Evolutionary conservation across 1,140 invertebrate genomes (phyloP).

Genomic region (Ruditapes philippinarum): DNA sequence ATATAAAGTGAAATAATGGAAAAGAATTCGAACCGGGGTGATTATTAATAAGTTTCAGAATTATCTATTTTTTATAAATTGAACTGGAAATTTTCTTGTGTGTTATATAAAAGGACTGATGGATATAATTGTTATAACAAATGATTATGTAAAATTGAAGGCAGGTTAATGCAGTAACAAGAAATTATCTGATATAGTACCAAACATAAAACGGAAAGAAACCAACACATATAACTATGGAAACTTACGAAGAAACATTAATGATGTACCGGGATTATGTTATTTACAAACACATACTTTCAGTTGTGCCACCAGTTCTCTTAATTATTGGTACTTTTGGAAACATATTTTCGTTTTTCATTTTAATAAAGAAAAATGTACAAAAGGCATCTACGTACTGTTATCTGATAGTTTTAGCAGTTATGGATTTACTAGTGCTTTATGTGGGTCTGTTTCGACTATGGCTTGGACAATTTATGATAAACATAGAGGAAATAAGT

Average conservation of each 20-base stretch:
- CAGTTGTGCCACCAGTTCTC: constrained; percentile 80
- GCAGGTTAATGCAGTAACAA: too few relatives aligned
- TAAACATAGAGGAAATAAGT: constrained; percentile 74
- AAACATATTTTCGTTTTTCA: constrained; percentile 81
- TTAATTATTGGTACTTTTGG: constrained; percentile 83
- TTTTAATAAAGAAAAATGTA: constrained; percentile 75
- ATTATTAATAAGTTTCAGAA: too few relatives aligned
- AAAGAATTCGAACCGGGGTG: too few relatives aligned
- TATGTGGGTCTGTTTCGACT: constrained; percentile 81
- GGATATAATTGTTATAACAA: too few relatives aligned
- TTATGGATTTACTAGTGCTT: constrained; percentile 82
- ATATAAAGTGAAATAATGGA: too few relatives aligned
- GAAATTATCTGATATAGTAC: too few relatives aligned
- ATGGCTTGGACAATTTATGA: constrained; percentile 81
- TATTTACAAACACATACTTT: constrained; percentile 22
- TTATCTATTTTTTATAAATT: too few relatives aligned
- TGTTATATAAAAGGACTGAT: too few relatives aligned
- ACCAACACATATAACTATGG: not conserved
- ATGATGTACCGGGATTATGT: constrained; percentile 28
- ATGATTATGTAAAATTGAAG: too few relatives aligned
- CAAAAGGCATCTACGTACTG: constrained; percentile 79
- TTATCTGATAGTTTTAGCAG: constrained; percentile 81
- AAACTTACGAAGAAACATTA: not conserved
- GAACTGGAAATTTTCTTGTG: too few relatives aligned
- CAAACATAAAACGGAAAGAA: too few relatives aligned